Evolutionary conservation across 2,797 vertebrate genomes (phyloP).

Genomic region (Micrastur ruficollis): DNA sequence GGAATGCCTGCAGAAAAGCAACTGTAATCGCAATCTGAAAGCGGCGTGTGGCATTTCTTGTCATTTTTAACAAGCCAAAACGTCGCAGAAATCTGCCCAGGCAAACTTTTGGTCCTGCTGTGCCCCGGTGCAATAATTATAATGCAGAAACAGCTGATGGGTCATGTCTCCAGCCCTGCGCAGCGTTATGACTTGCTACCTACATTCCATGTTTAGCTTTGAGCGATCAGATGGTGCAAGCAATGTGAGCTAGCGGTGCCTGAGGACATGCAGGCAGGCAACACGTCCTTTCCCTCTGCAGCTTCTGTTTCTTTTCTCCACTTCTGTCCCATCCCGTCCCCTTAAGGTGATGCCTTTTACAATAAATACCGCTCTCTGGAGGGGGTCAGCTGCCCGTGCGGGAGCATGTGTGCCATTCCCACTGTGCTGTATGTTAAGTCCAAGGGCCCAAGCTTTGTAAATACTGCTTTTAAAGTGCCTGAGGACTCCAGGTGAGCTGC

Average conservation of each 20-base stretch:
- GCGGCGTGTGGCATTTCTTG: neutral
- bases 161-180: conserved; percentile 20
- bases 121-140: conserved; percentile 42
- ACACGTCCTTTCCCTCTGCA: neutral
- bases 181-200: conserved; percentile 60
- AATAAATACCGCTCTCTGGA: neutral
- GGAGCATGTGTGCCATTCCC: conserved; percentile 35
- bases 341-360: neutral
- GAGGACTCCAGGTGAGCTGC: neutral
- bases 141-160: conserved; percentile 58
- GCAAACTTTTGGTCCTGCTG: conserved; percentile 29
- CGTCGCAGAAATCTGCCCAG: neutral
- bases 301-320: conserved; percentile 16
- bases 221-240: conserved; percentile 54
- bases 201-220: conserved; percentile 66
- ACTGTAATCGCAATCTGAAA: neutral
- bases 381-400: neutral
- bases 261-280: conserved; percentile 33
- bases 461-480: conserved; percentile 21
- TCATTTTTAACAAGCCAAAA: conserved; percentile 10
- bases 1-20: neutral
- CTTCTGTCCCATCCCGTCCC: neutral
- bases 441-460: conserved; percentile 40
- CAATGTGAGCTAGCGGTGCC: conserved; percentile 44
- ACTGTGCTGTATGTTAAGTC: neutral